A percentile compares a stretch with the other conserved stretches of the same genome.
These are phyloP conservation scores for Vanessa cardui DNA, from an alignment of 2,888 invertebrate genomes.

Conservation along the genomic window DNA sequence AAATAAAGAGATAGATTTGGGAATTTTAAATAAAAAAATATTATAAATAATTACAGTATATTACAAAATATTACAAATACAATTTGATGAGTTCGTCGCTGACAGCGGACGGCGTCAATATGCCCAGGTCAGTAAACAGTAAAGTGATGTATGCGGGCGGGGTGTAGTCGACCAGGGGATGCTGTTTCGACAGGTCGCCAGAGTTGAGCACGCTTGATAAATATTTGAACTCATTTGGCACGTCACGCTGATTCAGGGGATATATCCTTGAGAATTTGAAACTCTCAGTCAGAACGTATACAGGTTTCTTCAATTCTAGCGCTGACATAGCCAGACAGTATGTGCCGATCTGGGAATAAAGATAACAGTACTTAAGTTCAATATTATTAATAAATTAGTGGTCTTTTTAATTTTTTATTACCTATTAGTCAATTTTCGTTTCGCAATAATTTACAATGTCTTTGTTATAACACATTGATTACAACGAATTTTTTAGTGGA, in stretches of 20 bases:
- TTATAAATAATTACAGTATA: conserved; percentile 29
- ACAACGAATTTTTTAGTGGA: too few relatives aligned
- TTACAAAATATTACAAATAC: conserved; percentile 86
- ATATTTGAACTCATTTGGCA: conserved; percentile 93
- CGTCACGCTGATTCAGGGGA: conserved; percentile 95
- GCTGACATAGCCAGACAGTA: conserved; percentile 93
- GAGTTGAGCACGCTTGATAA: conserved; percentile 77
- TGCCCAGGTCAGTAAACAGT: conserved; percentile 97
- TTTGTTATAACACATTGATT: too few relatives aligned
- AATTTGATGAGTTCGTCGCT: conserved; percentile 98
- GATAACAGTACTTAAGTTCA: background rate
- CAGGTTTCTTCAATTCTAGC: conserved; percentile 94
- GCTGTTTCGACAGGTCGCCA: conserved; percentile 82
- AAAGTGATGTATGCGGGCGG: conserved; percentile 96
- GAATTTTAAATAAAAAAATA: background rate
- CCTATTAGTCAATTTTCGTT: too few relatives aligned
- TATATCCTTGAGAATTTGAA: conserved; percentile 98
- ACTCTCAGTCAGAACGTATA: conserved; percentile 98
- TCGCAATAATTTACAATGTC: too few relatives aligned
- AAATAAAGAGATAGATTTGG: background rate
- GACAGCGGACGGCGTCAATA: conserved; percentile 97
- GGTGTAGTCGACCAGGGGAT: conserved; percentile 98
- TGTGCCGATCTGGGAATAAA: conserved; percentile 87
- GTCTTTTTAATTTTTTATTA: too few relatives aligned
- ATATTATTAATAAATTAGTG: too few relatives aligned